Percentiles rank a stretch among this genome's conserved stretches.
These are phyloP conservation scores for Calidris pugnax DNA, from an alignment of 2,113 vertebrate genomes.

Conservation along the genomic window DNA sequence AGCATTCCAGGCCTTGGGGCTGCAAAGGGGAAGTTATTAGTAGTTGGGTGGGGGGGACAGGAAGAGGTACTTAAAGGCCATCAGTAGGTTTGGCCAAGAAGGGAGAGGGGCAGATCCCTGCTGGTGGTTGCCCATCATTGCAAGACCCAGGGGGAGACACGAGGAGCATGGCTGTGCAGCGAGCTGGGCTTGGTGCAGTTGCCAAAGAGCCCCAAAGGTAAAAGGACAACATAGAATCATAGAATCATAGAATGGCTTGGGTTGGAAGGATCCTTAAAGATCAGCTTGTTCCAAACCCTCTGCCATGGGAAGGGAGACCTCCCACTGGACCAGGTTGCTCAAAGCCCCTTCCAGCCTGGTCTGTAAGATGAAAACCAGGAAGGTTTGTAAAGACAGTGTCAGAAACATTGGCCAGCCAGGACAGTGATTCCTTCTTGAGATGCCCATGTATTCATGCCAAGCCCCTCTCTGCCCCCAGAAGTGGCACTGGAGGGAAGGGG, in stretches of 20 bases:
- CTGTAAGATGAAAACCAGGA: accelerated
- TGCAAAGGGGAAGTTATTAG: neutral
- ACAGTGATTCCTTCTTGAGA: neutral
- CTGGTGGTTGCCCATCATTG: accelerated
- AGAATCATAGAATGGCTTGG: neutral
- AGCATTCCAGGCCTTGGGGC: neutral
- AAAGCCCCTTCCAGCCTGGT: too few species aligned
- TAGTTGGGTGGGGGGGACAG: neutral
- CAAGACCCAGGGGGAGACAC: accelerated
- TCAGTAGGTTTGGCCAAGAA: neutral
- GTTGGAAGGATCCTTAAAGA: neutral
- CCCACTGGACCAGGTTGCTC: too few species aligned
- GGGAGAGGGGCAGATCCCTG: neutral
- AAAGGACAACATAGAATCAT: neutral
- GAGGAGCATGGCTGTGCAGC: accelerated
- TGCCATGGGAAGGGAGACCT: too few species aligned
- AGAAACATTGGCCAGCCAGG: neutral
- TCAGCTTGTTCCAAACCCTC: neutral
- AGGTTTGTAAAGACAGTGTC: accelerated
- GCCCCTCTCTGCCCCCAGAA: neutral
- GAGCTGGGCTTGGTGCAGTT: neutral
- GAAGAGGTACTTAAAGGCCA: neutral
- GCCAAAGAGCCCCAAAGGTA: neutral
- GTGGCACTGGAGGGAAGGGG: neutral
- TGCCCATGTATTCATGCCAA: accelerated